phyloP scores from a whole-genome alignment of 2,888 invertebrate species.

The Synergus japonicus region DNA sequence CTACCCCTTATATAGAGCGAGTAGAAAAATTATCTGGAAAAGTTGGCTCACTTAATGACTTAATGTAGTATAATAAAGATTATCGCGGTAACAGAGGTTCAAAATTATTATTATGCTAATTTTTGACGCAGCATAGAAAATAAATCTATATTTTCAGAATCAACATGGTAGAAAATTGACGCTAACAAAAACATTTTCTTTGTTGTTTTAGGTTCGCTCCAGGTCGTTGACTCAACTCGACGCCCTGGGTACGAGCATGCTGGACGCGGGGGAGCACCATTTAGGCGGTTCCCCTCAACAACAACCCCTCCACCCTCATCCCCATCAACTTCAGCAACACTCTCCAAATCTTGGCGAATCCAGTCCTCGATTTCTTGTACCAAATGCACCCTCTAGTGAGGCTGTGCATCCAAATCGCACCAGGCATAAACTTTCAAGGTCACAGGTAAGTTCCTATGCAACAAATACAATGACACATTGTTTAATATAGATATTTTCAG shows the following conservation, averaged over 20 bases:
- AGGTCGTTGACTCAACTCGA: constrained; percentile 86
- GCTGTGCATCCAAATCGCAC: constrained; percentile 77
- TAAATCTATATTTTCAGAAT: neutral
- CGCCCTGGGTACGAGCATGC: constrained; percentile 80
- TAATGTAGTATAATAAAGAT: no score
- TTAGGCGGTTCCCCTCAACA: constrained; percentile 72
- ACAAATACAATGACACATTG: neutral
- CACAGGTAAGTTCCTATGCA: constrained; percentile 78
- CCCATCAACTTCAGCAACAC: constrained; percentile 64
- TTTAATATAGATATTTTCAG: neutral
- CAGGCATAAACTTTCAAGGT: constrained; percentile 81
- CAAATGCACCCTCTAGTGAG: constrained; percentile 72
- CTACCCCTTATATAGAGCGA: neutral
- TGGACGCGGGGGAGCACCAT: constrained; percentile 72
- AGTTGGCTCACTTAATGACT: no score
- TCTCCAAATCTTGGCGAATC: constrained; percentile 69
- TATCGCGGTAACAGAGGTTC: no score
- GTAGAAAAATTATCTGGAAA: neutral
- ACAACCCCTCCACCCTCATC: constrained; percentile 62
- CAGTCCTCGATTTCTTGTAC: constrained; percentile 78
- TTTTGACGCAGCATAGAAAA: neutral
- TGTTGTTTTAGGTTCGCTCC: constrained; percentile 82
- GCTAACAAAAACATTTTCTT: neutral
- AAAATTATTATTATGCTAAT: no score
- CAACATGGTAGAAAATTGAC: neutral